These are phyloP conservation scores for Cheiracanthium punctorium DNA, from an alignment of 2,888 invertebrate species.

Conservation along the genomic window DNA sequence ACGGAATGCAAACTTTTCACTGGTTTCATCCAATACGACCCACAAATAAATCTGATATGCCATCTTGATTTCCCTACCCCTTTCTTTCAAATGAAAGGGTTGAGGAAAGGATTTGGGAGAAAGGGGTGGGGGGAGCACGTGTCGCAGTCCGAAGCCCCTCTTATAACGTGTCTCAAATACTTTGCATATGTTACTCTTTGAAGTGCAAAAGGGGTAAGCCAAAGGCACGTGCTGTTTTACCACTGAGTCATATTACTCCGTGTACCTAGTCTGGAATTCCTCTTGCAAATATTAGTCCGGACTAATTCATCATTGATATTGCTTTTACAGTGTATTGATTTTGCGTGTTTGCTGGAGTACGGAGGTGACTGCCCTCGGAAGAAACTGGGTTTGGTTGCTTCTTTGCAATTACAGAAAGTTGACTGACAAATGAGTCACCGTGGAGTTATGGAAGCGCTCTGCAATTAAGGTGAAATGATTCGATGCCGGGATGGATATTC, in stretches of 20 bases:
- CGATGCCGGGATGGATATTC: not conserved
- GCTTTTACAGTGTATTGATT: conserved; percentile 23
- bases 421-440: not conserved
- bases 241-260: conserved; percentile 38
- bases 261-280: conserved; percentile 24
- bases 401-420: not conserved
- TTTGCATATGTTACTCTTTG: conserved; percentile 65
- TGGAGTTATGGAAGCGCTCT: not conserved
- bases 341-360: not conserved
- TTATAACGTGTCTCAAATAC: conserved; percentile 21
- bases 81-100: conserved; percentile 27
- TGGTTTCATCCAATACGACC: not conserved
- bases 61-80: not conserved
- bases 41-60: not conserved
- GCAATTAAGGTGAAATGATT: not conserved
- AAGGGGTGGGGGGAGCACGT: not conserved
- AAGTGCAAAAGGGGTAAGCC: conserved; percentile 53
- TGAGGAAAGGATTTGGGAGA: conserved; percentile 20
- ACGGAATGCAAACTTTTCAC: too few species aligned
- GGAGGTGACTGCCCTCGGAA: not conserved
- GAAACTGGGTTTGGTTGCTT: not conserved
- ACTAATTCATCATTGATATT: conserved; percentile 60
- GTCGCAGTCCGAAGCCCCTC: not conserved
- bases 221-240: conserved; percentile 51
- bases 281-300: conserved; percentile 46